Percentiles rank a stretch among this genome's conserved stretches.
phyloP scores from a whole-genome alignment of 2,888 invertebrate species.

The Trissolcus brochymenae region DNA sequence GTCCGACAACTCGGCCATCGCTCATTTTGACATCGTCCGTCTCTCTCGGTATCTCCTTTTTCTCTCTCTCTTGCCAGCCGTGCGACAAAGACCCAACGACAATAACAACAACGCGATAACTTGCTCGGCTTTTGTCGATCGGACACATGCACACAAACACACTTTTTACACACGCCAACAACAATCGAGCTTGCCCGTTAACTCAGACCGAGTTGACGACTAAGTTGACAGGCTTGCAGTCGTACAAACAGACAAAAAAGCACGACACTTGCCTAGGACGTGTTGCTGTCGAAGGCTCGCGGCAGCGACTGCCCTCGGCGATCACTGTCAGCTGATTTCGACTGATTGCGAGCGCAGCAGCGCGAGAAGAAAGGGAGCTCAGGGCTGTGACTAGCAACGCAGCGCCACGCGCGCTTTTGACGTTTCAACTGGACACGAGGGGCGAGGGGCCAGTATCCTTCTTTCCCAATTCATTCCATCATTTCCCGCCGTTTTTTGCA shows the following conservation, averaged over 20 bases:
- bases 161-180: too few species aligned
- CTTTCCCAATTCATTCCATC: too few species aligned
- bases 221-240: not conserved
- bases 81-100: constrained; percentile 10
- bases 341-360: constrained; percentile 49
- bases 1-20: not conserved
- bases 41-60: not conserved
- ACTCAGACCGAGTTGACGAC: not conserved
- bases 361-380: constrained; percentile 47
- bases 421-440: constrained; percentile 13
- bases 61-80: constrained; percentile 8
- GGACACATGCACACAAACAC: not conserved
- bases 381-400: constrained; percentile 16
- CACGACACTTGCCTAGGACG: constrained; percentile 51
- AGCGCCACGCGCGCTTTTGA: constrained; percentile 36
- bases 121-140: not conserved
- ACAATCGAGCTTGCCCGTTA: not conserved
- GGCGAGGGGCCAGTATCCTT: not conserved
- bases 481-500: constrained; percentile 23
- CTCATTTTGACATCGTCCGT: not conserved
- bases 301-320: constrained; percentile 56
- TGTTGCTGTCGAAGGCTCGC: constrained; percentile 58
- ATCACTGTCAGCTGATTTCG: constrained; percentile 55
- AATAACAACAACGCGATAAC: constrained; percentile 25
- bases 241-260: too few species aligned